A percentile compares a stretch with the other conserved stretches of the same genome.
Evolutionary conservation across 35 echinoderm and acorn worm genomes (phyloP).

Genomic region (Ophiothrix spiculata): DNA sequence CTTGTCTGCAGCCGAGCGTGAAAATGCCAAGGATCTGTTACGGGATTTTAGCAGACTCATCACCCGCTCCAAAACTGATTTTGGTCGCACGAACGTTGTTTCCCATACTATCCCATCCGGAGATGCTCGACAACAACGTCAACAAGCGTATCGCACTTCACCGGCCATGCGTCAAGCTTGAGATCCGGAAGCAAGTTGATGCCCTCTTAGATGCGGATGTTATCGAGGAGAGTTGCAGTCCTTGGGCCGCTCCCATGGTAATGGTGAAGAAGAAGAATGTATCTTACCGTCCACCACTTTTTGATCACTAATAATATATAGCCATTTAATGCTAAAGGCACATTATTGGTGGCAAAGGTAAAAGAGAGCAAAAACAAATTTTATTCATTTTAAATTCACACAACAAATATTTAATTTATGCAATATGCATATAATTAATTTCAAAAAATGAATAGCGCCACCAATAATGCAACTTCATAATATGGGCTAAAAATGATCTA

Average conservation of each 20-base stretch:
- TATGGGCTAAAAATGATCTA: too few species aligned
- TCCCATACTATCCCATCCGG: slow-evolving; percentile 20
- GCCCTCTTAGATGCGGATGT: slow-evolving; percentile 9
- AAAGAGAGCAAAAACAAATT: too few species aligned
- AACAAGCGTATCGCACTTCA: slow-evolving; percentile 15
- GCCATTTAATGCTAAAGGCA: too few species aligned
- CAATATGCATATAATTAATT: too few species aligned
- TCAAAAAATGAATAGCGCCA: too few species aligned
- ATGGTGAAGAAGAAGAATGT: too few species aligned
- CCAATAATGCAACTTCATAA: too few species aligned
- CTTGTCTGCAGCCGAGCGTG: neutral
- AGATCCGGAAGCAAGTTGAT: slow-evolving; percentile 14
- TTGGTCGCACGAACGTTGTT: slow-evolving; percentile 2
- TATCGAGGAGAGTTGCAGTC: slow-evolving; percentile 32
- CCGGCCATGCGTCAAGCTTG: neutral
- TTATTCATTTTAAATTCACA: too few species aligned
- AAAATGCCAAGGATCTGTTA: neutral
- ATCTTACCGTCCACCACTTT: too few species aligned
- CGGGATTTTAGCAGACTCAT: neutral
- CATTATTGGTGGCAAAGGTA: too few species aligned
- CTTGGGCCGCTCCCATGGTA: slow-evolving; percentile 43
- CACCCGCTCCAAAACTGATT: neutral
- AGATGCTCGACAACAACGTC: slow-evolving; percentile 13
- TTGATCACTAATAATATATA: too few species aligned
- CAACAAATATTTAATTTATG: too few species aligned